Base-by-base conservation (phyloP, 2,797 vertebrate genomes). In the Leuciscus waleckii region DNA sequence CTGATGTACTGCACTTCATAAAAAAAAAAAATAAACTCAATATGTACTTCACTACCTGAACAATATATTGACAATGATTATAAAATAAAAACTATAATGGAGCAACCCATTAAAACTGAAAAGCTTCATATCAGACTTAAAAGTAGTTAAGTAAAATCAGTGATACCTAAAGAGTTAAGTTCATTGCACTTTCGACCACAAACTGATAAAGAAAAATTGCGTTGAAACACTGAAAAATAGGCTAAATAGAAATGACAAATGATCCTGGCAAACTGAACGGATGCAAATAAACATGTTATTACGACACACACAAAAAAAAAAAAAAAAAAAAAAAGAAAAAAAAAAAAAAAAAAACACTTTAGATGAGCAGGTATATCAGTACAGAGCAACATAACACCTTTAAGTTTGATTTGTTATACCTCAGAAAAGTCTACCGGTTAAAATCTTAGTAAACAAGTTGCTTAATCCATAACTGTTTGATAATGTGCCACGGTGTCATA, bases 401-500 rank as follows among this genome's bases (percentile, higher is more conserved):
- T 32, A 23, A 8, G 16, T 76, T 19, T 37, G 37, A 1, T 13
- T 39, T 49, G 51, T 51, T 21, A 7, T 41, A 70, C 79, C 35
- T 71, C 29, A 39, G 23, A 29, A 67, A 77, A 84, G 35, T 46
- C 19, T 26, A 35, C 17, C 19, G 32, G 46, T 56, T 41, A 32
- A 65, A 54, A 41, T 76, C 23, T 67, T 84, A 14, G 73, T 56
- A 84, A 76, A 67, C 41, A 83, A 75, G 7, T 58, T 73, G 70
- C 29, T 75, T 83, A 75, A 75, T 75, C 29, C 70, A 83, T 35
- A n/a, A 68, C 75, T 73, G 5, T 32, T 69, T 54, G 61, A 68
- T 67, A 68, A 68, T 76, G 41, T 63, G 49, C 37, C 63, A 75
- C 65, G 39, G 74, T 68, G 54, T 69, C 82, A 82, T 74, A 79